A percentile compares a stretch with the other conserved stretches of the same genome.
Evolutionary conservation across 2,797 vertebrate species (phyloP).

Genomic region (Tympanoctomys barrerae): DNA sequence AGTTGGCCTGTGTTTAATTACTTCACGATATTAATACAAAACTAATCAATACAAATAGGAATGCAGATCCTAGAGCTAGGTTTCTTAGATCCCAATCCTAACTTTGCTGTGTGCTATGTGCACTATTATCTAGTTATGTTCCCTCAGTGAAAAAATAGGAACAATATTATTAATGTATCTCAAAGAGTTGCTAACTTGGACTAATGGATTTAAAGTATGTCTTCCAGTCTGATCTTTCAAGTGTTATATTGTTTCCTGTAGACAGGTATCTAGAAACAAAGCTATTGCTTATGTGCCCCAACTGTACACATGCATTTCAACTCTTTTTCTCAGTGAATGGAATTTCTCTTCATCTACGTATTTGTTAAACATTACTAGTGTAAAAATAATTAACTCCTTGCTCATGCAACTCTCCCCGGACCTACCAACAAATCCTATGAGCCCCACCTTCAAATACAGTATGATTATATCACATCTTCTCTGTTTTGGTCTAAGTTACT

Average conservation of each 20-base stretch:
- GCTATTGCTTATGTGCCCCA: not conserved
- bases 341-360: not conserved
- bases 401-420: not conserved
- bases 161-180: not conserved
- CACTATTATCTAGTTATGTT: not conserved
- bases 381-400: not conserved
- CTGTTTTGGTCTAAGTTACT: not conserved
- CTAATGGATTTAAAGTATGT: not conserved
- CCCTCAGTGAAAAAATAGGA: conserved; percentile 16
- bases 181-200: not conserved
- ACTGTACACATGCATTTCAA: not conserved
- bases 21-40: not conserved
- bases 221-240: not conserved
- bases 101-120: not conserved
- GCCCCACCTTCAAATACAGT: conserved; percentile 5
- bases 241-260: not conserved
- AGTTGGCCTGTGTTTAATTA: not conserved
- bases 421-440: not conserved
- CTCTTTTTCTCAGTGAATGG: conserved; percentile 11
- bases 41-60: not conserved
- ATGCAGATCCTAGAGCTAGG: not conserved
- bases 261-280: not conserved
- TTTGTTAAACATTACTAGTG: conserved; percentile 14
- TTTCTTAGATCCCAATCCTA: not conserved
- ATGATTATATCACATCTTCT: not conserved